Percentiles rank a stretch among this genome's conserved stretches.
phyloP scores from a whole-genome alignment of 1,140 invertebrate genomes.

The Drosophila simulans region DNA sequence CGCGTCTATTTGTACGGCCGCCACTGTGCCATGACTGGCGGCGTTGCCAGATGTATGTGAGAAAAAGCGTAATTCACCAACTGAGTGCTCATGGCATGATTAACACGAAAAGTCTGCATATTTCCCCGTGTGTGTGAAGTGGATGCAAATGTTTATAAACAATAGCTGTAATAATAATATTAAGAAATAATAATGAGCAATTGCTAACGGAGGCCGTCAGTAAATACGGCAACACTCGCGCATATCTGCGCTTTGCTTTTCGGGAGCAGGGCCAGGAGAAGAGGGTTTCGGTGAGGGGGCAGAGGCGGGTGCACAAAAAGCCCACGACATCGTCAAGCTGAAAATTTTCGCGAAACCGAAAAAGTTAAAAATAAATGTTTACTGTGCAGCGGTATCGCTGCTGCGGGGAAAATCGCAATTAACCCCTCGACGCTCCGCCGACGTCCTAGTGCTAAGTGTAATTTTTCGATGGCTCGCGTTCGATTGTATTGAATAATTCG shows the following conservation, averaged over 20 bases:
- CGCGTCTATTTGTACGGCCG: constrained; percentile 12
- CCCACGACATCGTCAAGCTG: constrained; percentile 79
- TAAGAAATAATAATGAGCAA: constrained; percentile 24
- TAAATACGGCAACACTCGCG: constrained; percentile 10
- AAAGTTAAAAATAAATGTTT: constrained; percentile 83
- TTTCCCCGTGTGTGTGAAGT: constrained; percentile 11
- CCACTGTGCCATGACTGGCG: constrained; percentile 7
- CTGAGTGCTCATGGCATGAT: constrained; percentile 34
- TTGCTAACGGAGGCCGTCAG: neutral
- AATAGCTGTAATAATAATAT: constrained; percentile 20
- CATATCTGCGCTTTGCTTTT: constrained; percentile 23
- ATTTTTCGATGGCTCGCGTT: constrained; percentile 48
- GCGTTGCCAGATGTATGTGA: constrained; percentile 30
- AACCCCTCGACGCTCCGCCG: constrained; percentile 16
- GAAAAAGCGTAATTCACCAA: constrained; percentile 47
- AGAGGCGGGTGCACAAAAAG: constrained; percentile 54
- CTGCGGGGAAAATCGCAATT: constrained; percentile 47
- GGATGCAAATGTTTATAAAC: constrained; percentile 56
- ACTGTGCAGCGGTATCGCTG: constrained; percentile 55
- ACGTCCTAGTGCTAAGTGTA: constrained; percentile 36
- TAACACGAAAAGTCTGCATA: constrained; percentile 34
- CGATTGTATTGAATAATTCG: constrained; percentile 76
- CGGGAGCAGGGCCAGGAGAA: neutral
- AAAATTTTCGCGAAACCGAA: constrained; percentile 77
- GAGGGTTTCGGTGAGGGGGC: constrained; percentile 19